These are phyloP conservation scores for Eucidaris tribuloides DNA, from an alignment of 35 echinoderm and acorn worm genomes.

Conservation along the genomic window DNA sequence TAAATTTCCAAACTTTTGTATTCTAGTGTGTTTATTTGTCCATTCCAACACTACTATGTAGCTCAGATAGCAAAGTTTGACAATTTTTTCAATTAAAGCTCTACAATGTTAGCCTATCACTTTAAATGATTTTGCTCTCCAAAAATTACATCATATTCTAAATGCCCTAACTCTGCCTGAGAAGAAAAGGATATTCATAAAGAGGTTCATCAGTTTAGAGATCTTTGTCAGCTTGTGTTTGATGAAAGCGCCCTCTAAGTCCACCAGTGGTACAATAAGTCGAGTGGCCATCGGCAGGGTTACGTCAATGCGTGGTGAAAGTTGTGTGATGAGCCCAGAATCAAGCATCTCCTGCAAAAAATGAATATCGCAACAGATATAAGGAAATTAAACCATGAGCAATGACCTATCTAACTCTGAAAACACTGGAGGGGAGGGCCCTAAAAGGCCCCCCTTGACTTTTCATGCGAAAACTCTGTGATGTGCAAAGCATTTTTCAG, in stretches of 20 bases:
- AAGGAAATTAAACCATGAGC: too few relatives aligned
- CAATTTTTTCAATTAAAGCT: not conserved
- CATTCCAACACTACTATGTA: not conserved
- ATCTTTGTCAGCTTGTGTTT: constrained; percentile 55
- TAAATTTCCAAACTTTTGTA: not conserved
- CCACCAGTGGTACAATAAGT: constrained; percentile 11
- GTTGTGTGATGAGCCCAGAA: constrained; percentile 30
- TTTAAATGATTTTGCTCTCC: not conserved
- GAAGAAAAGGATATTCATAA: constrained; percentile 60
- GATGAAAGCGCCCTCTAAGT: constrained; percentile 30
- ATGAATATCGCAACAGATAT: too few relatives aligned
- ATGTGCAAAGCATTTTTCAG: too few relatives aligned
- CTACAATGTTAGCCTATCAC: not conserved
- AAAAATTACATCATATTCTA: not conserved
- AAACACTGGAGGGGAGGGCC: too few relatives aligned
- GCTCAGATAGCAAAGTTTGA: not conserved
- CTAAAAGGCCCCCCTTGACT: too few relatives aligned
- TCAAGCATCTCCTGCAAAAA: constrained; percentile 68
- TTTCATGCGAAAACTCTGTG: too few relatives aligned
- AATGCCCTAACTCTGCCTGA: not conserved
- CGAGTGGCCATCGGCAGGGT: constrained; percentile 44
- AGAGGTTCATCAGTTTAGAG: constrained; percentile 28
- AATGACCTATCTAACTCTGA: too few relatives aligned
- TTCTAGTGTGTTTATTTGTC: not conserved
- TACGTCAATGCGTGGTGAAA: constrained; percentile 41